These are phyloP conservation scores for Sitophilus oryzae DNA, from an alignment of 1,140 invertebrate genomes.

Conservation along the genomic window DNA sequence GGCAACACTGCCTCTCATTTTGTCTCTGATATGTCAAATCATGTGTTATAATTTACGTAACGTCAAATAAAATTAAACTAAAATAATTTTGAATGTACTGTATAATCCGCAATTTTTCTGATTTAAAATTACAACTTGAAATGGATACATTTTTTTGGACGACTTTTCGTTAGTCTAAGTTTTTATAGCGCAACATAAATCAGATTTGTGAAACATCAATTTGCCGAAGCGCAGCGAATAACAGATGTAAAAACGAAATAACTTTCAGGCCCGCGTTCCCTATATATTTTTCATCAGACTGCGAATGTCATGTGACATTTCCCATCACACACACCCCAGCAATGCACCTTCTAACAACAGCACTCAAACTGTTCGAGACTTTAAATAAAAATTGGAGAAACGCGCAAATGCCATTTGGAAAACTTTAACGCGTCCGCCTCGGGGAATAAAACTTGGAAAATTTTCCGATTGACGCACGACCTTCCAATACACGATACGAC, in stretches of 20 bases:
- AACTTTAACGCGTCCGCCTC: conserved; percentile 15
- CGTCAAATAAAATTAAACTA: too few species aligned
- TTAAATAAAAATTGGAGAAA: conserved; percentile 17
- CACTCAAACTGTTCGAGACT: conserved; percentile 12
- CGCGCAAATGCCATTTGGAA: conserved; percentile 20
- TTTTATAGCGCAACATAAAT: too few species aligned
- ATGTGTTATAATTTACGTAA: too few species aligned
- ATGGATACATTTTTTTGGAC: too few species aligned
- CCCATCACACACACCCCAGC: conserved; percentile 17
- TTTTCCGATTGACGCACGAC: conserved; percentile 14
- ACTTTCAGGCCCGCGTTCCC: conserved; percentile 15
- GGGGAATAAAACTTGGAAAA: conserved; percentile 16
- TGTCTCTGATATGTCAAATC: too few species aligned
- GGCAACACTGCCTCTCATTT: too few species aligned
- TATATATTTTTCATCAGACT: conserved; percentile 13
- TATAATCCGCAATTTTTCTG: too few species aligned
- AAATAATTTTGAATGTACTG: too few species aligned
- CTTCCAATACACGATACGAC: conserved; percentile 7
- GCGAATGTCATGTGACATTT: conserved; percentile 21
- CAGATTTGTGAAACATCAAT: too few species aligned
- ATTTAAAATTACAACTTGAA: too few species aligned
- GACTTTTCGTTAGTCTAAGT: too few species aligned
- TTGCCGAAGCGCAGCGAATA: too few species aligned
- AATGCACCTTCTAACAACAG: conserved; percentile 14
- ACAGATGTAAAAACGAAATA: conserved; percentile 1